phyloP scores from a whole-genome alignment of 23 tunicate genomes.

The Clavelina lepadiformis region DNA sequence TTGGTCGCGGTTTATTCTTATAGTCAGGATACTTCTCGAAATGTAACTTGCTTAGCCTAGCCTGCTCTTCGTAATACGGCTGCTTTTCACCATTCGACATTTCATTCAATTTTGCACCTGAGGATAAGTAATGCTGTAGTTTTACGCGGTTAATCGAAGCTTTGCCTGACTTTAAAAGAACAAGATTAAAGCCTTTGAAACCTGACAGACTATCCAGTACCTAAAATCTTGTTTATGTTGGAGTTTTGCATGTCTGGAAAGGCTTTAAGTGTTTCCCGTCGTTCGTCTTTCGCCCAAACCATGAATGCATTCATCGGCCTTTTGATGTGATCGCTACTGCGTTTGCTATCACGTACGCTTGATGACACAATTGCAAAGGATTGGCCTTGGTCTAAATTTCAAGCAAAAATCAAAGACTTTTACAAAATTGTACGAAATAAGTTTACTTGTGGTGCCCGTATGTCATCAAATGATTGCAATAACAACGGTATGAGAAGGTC shows the following conservation, averaged over 20 bases:
- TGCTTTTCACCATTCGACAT: slow-evolving; percentile 93
- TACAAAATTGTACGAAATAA: too few relatives aligned
- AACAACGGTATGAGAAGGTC: too few relatives aligned
- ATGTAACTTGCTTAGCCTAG: slow-evolving; percentile 84
- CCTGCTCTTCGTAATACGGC: slow-evolving; percentile 98
- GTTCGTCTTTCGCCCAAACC: slow-evolving; percentile 99
- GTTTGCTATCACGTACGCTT: slow-evolving; percentile 21
- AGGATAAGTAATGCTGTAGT: not conserved
- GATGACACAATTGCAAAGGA: slow-evolving; percentile 20
- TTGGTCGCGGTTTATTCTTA: slow-evolving; percentile 98
- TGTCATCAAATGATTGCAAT: too few relatives aligned
- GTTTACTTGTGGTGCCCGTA: too few relatives aligned
- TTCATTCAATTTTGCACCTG: slow-evolving; percentile 97
- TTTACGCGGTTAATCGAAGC: not conserved
- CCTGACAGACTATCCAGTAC: slow-evolving; percentile 19
- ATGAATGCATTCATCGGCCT: slow-evolving; percentile 99
- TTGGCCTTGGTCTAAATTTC: not conserved
- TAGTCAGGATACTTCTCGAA: slow-evolving; percentile 98
- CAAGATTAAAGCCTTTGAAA: not conserved
- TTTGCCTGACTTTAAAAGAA: not conserved
- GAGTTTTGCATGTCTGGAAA: slow-evolving; percentile 99
- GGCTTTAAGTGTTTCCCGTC: slow-evolving; percentile 85
- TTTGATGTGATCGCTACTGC: slow-evolving; percentile 77
- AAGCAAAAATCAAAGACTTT: not conserved
- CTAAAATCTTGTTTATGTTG: slow-evolving; percentile 95